Conservation (phyloP, 2,113 vertebrate genomes). For the Elgaria multicarinata region DNA sequence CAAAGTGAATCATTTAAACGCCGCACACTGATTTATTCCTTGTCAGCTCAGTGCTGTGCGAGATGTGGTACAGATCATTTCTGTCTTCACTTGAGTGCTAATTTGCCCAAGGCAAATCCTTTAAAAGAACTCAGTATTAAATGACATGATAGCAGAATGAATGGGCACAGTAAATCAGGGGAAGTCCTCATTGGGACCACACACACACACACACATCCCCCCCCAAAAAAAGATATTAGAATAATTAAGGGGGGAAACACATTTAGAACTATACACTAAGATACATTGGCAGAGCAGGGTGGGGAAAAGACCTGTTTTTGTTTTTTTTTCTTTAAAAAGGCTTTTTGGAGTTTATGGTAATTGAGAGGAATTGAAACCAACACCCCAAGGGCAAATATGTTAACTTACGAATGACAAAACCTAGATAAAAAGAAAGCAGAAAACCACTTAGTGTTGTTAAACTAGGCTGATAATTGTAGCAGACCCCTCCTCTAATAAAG, state of each 20-base stretch:
- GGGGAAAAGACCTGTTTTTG: background rate
- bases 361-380: slow-evolving; percentile 8
- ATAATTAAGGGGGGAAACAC: slow-evolving; percentile 6
- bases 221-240: background rate
- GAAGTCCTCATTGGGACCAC: slow-evolving; percentile 18
- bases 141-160: slow-evolving; percentile 39
- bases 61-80: slow-evolving; percentile 49
- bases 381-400: background rate
- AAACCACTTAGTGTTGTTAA: background rate
- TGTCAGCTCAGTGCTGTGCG: slow-evolving; percentile 43
- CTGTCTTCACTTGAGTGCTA: slow-evolving; percentile 57
- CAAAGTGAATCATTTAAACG: slow-evolving; percentile 58
- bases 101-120: slow-evolving; percentile 57
- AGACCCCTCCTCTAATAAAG: background rate
- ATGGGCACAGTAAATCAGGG: slow-evolving; percentile 41
- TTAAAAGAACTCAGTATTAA: slow-evolving; percentile 57
- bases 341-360: slow-evolving; percentile 4
- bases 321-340: background rate
- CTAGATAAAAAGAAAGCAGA: slow-evolving; percentile 1
- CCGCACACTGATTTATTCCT: slow-evolving; percentile 62
- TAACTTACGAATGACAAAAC: slow-evolving; percentile 8
- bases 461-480: slow-evolving; percentile 12
- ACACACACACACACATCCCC: background rate
- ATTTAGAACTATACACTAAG: slow-evolving; percentile 13
- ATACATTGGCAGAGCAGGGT: background rate